Percentiles rank a stretch among this genome's conserved stretches.
These are phyloP conservation scores for Temnothorax unifasciatus DNA, from an alignment of 2,888 invertebrate genomes.

Conservation along the genomic window DNA sequence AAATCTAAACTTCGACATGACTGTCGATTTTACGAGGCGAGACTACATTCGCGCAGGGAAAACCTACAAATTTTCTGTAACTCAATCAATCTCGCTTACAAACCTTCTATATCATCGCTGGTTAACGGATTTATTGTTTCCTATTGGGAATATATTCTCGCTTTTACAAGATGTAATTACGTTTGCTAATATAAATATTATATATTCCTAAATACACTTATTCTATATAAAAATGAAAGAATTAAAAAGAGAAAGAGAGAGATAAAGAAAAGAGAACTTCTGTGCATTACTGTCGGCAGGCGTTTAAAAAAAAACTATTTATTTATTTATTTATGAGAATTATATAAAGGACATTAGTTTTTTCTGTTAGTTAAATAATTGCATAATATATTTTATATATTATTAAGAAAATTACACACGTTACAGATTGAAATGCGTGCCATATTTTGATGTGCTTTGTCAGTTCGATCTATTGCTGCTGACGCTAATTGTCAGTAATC, in stretches of 20 bases:
- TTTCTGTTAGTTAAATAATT: neutral
- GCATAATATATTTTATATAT: neutral
- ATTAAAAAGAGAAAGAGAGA: neutral
- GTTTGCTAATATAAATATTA: neutral
- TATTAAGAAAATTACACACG: neutral
- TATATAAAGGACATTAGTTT: neutral
- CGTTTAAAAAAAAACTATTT: neutral
- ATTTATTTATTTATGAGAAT: neutral
- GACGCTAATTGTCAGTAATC: constrained; percentile 6
- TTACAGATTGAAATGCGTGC: neutral
- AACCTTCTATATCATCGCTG: neutral
- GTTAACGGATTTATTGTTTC: neutral
- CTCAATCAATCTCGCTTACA: neutral
- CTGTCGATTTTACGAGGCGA: constrained; percentile 36
- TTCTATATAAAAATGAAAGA: neutral
- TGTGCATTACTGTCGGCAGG: neutral
- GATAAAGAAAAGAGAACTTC: neutral
- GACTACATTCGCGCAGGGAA: constrained; percentile 5
- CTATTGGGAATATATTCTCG: neutral
- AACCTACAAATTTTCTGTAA: constrained; percentile 22
- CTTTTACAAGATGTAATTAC: neutral
- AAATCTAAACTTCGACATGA: constrained; percentile 43
- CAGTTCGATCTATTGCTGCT: neutral
- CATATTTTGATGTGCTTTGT: neutral
- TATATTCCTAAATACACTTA: neutral